These are phyloP conservation scores for Pediacus dermestoides DNA, from an alignment of 2,888 invertebrate genomes.

Conservation along the genomic window DNA sequence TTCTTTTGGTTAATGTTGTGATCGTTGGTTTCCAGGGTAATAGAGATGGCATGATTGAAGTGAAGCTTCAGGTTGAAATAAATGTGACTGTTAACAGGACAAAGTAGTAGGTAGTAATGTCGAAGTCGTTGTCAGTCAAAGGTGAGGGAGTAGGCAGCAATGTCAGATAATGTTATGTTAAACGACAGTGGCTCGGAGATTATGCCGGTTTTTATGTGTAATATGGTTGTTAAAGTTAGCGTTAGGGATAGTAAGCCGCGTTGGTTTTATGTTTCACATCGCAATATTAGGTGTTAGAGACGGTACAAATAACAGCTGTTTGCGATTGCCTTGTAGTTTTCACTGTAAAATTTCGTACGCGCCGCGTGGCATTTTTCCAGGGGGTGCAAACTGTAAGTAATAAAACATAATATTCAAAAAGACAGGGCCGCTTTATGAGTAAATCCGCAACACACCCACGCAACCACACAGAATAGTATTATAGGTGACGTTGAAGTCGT, in stretches of 20 bases:
- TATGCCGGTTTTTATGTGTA: constrained; percentile 32
- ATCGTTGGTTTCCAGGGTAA: too few species aligned
- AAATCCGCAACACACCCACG: too few species aligned
- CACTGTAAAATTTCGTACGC: constrained; percentile 31
- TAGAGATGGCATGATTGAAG: too few species aligned
- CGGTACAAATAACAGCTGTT: constrained; percentile 35
- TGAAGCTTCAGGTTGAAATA: too few species aligned
- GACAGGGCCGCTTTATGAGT: constrained; percentile 30
- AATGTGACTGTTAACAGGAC: too few species aligned
- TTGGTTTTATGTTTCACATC: constrained; percentile 34
- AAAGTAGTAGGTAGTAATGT: too few species aligned
- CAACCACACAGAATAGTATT: too few species aligned
- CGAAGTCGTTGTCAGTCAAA: too few species aligned
- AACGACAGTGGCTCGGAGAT: constrained; percentile 9
- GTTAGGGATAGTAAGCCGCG: constrained; percentile 29
- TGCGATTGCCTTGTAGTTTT: constrained; percentile 33
- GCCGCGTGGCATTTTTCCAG: constrained; percentile 22
- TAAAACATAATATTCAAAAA: constrained; percentile 36
- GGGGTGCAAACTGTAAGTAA: constrained; percentile 33
- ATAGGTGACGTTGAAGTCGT: too few species aligned
- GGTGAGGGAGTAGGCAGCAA: not conserved
- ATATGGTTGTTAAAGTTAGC: constrained; percentile 36
- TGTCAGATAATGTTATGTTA: constrained; percentile 6
- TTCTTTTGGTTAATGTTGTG: too few species aligned
- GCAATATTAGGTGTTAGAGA: constrained; percentile 35